A percentile compares a stretch with the other conserved stretches of the same genome.
phyloP scores from a whole-genome alignment of 2,797 vertebrate genomes.

The Acanthis flammea region DNA sequence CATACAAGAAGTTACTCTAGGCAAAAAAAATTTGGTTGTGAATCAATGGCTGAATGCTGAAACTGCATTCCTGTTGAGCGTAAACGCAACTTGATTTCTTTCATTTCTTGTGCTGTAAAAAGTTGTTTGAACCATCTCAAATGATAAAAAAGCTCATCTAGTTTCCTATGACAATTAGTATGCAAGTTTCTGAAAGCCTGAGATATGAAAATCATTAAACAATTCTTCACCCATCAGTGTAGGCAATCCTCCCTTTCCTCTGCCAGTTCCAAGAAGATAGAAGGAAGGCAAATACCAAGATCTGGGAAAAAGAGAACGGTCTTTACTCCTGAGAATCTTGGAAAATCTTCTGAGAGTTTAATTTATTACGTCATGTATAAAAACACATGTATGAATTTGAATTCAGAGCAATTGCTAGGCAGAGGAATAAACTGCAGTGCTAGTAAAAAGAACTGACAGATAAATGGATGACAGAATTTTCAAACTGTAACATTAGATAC shows the following conservation, averaged over 20 bases:
- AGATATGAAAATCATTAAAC: not conserved
- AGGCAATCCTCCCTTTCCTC: not conserved
- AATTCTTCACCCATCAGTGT: not conserved
- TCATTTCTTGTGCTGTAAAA: not conserved
- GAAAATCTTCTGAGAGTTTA: not conserved
- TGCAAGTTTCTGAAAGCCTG: not conserved
- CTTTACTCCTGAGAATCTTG: not conserved
- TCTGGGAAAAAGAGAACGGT: not conserved
- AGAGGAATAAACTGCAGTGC: not conserved
- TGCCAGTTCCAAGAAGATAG: not conserved
- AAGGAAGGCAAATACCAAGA: not conserved
- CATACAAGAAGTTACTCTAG: not conserved
- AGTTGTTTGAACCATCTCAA: not conserved
- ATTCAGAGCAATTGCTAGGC: not conserved
- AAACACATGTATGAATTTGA: not conserved
- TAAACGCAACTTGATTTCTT: not conserved
- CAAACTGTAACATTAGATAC: not conserved
- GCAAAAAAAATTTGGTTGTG: not conserved
- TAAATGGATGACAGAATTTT: not conserved
- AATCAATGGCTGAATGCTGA: not conserved
- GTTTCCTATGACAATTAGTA: not conserved
- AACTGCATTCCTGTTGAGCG: not conserved
- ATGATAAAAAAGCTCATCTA: not conserved
- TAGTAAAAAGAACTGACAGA: not conserved
- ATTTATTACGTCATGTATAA: not conserved